Conservation (phyloP, 2,797 vertebrate genomes). For the Lateolabrax maculatus region DNA sequence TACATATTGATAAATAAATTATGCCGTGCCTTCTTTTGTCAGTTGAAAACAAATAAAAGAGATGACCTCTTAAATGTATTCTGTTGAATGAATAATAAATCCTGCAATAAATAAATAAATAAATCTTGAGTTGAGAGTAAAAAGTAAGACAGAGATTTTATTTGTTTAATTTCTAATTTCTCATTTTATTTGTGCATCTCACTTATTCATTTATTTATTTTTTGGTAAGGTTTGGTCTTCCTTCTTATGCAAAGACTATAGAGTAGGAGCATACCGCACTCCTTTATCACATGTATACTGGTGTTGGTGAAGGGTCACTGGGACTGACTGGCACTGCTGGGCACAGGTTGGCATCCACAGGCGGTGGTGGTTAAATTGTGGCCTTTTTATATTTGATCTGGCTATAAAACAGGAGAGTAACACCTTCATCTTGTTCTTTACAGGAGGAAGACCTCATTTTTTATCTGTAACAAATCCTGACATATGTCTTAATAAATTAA, state of each 20-base stretch:
- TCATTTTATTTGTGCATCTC: background rate
- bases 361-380: constrained; percentile 34
- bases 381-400: constrained; percentile 18
- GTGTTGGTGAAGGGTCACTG: constrained; percentile 50
- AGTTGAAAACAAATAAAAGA: background rate
- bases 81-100: background rate
- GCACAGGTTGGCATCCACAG: constrained; percentile 45
- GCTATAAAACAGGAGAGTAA: constrained; percentile 45
- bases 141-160: background rate
- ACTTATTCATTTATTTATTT: constrained; percentile 2
- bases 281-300: constrained; percentile 31
- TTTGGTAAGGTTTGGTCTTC: background rate
- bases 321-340: constrained; percentile 55
- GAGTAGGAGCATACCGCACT: background rate
- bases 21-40: constrained; percentile 1
- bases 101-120: background rate
- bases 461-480: constrained; percentile 83
- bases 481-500: constrained; percentile 6
- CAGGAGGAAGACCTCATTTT: constrained; percentile 85
- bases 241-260: background rate
- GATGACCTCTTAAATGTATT: background rate
- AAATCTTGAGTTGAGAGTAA: background rate
- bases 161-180: background rate
- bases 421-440: constrained; percentile 66
- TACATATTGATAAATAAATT: background rate